Evolutionary conservation across 2,888 invertebrate species (phyloP), one percentile per base, ranked within the genome.

Genomic region (Thereva unica): DNA sequence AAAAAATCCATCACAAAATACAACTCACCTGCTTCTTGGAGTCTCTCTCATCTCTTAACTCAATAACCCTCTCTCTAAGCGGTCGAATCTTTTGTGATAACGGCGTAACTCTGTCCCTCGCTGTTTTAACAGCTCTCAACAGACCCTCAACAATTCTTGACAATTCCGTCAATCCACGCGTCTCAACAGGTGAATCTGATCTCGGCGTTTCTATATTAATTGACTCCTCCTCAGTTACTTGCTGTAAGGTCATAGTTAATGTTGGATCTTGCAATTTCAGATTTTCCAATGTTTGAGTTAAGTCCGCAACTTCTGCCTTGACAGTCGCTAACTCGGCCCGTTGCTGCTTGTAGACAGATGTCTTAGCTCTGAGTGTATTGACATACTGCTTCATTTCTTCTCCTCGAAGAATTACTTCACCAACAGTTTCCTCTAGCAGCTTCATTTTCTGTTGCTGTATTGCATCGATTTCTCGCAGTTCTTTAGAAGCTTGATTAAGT

Each of bases 341-440:
- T 77, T 90, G 90, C 76, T 90, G 86, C 82, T 93, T 94, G 79
- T 93, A 94, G 7, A 89, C 82, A 5, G 89, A 87, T 76, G 91
- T 92, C 77, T 92, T 91, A 59, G 89, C 88, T 67, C 93, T 85
- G 69, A 95, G 81, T 72, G 90, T 88, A 75, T 88, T 89, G 10
- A 95, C 91, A 78, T 93, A 94, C 72, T 88, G 87, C 79, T 93
- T 93, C 76, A 93, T 87, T 81, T 94, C 92, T 70, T 92, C 92
- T 37, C 92, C 92, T 73, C 89, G 85, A 34, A 91, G 83, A 23
- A 90, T 85, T 66, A 88, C 87, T 69, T 89, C 89, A 3, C 89
- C 90, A 50, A 85, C 79, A 23, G 84, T 79, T 71, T 83, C 82
- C 68, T 82, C 82, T 5, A 84, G 82, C 82, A 78, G 82, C 3